These are phyloP conservation scores for Cydia strobilella DNA, from an alignment of 1,140 invertebrate species.

Conservation along the genomic window DNA sequence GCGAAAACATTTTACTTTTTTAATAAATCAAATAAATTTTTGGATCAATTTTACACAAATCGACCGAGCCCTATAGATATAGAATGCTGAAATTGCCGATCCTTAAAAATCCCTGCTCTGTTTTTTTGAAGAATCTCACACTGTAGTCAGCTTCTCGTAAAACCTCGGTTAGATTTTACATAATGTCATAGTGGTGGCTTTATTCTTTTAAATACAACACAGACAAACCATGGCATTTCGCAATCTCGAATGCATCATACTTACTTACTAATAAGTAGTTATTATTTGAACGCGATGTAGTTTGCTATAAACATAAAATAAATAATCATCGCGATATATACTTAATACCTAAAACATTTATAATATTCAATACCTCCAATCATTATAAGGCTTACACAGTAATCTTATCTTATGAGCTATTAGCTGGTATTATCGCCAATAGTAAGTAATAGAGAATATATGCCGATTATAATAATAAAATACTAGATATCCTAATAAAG, in stretches of 20 bases:
- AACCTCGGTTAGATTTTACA: too few relatives aligned
- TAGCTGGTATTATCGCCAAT: slow-evolving; percentile 46
- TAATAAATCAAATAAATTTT: neutral
- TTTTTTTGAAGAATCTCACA: too few relatives aligned
- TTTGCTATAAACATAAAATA: neutral
- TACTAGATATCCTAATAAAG: slow-evolving; percentile 36
- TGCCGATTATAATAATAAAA: slow-evolving; percentile 36
- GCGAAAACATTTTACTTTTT: neutral
- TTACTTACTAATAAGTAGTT: neutral
- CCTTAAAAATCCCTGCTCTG: too few relatives aligned
- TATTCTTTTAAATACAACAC: neutral
- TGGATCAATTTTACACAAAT: neutral
- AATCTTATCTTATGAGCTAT: slow-evolving; percentile 28
- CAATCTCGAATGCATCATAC: neutral
- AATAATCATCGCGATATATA: neutral
- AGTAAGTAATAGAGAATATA: slow-evolving; percentile 30
- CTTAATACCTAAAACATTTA: neutral
- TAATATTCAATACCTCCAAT: slow-evolving; percentile 25
- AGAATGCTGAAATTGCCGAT: too few relatives aligned
- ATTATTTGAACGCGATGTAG: neutral
- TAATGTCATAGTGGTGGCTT: neutral
- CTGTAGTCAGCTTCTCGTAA: too few relatives aligned
- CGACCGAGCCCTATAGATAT: neutral
- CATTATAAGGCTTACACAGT: slow-evolving; percentile 24
- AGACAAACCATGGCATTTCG: neutral